These are phyloP conservation scores for Dendrolimus houi DNA, from an alignment of 2,888 invertebrate genomes.

Conservation along the genomic window DNA sequence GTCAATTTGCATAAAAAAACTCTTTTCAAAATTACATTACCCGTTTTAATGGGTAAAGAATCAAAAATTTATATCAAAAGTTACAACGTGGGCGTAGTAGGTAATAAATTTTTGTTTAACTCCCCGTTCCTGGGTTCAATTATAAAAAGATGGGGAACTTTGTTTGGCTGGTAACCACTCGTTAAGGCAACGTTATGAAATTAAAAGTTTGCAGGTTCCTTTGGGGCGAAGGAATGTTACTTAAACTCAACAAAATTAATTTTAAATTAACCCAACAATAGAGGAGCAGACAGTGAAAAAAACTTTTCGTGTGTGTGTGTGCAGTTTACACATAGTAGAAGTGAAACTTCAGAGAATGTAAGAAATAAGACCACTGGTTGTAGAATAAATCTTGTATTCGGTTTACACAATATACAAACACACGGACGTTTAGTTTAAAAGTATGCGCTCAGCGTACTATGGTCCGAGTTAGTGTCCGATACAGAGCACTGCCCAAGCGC, in stretches of 20 bases:
- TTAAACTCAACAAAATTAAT: background rate
- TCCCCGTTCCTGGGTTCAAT: background rate
- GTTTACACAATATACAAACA: too few species aligned
- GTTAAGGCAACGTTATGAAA: background rate
- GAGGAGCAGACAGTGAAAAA: background rate
- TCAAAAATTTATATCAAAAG: constrained; percentile 63
- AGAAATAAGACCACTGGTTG: too few species aligned
- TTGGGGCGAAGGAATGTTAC: background rate
- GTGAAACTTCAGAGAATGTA: too few species aligned
- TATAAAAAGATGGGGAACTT: background rate
- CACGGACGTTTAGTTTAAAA: too few species aligned
- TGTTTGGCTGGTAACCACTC: background rate
- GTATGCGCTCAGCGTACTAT: too few species aligned
- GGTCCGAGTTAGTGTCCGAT: too few species aligned
- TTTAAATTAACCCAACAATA: background rate
- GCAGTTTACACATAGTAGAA: background rate
- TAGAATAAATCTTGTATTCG: too few species aligned
- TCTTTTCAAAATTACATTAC: constrained; percentile 37
- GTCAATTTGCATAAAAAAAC: constrained; percentile 10
- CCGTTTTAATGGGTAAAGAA: constrained; percentile 46
- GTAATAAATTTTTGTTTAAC: constrained; percentile 10
- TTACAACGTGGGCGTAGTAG: constrained; percentile 26
- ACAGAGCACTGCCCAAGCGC: too few species aligned
- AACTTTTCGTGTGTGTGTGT: background rate
- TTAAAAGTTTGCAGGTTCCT: background rate